Evolutionary conservation across 2,888 invertebrate species (phyloP), one percentile per base, ranked within the genome.

Genomic region (Cynaeus angustus): DNA sequence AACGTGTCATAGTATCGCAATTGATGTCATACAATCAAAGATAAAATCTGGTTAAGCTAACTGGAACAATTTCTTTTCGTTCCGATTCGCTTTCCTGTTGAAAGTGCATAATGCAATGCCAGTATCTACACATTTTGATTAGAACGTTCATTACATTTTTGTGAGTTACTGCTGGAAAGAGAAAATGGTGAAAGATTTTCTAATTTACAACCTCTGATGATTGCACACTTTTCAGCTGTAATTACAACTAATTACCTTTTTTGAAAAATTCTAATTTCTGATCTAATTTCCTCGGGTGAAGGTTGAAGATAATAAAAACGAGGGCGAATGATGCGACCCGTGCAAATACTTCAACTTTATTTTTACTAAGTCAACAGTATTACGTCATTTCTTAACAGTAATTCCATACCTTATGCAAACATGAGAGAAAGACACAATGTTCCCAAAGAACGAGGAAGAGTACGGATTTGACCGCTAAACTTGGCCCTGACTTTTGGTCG

Each of bases 401-500:
- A 38, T 38, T 28, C 53, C 66, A 61, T 43, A 68, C 69, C 71
- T 66, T 70, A 72, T 61, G 68, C 66, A 56, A 72, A 71, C 73
- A 75, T 75, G 71, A 68, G 70, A 68, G 73, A 72, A 72, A 74
- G 67, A 73, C 21, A 43, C 61, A 64, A 21, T 61, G 30, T 69
- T 65, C 65, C 30, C 62, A 71, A 74, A 75, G 76, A 76, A 76
- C 70, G 74, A 77, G 78, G 78, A 79, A 78, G 76, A 77, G 65
- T 75, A 70, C 64, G 72, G 72, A 75, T 75, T 76, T 78, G 79
- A 78, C 78, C 78, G 77, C 78, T 78, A 79, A 79, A 78, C 74
- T 72, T 78, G 79, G 76, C 79, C 79, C 74, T 79, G 79, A 79
- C 79, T 79, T 79, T 79, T 79, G 77, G 76, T 75, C 77, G 76